phyloP scores from a whole-genome alignment of 2,888 invertebrate genomes.

The Ormyrus rosae region DNA sequence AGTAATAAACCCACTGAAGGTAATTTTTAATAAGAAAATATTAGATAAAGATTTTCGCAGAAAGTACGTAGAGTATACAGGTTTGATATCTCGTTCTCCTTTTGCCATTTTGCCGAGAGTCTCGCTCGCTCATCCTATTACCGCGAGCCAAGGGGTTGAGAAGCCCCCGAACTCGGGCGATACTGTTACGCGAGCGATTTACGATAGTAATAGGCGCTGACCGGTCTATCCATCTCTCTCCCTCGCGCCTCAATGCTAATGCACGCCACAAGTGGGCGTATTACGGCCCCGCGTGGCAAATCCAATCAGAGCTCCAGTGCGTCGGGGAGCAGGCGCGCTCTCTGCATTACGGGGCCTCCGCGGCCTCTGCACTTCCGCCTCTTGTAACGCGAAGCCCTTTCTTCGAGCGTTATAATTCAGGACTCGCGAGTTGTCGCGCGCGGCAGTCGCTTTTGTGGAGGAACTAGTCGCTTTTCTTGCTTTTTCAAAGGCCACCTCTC shows the following conservation, averaged over 20 bases:
- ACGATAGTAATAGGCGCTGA: constrained; percentile 65
- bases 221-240: constrained; percentile 39
- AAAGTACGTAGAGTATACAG: too few relatives aligned
- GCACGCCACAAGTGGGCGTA: constrained; percentile 66
- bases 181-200: constrained; percentile 63
- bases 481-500: background rate
- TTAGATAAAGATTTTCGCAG: too few relatives aligned
- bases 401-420: constrained; percentile 48
- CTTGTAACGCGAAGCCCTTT: constrained; percentile 49
- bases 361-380: constrained; percentile 50
- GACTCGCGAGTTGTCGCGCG: background rate
- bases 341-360: too few relatives aligned
- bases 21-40: too few relatives aligned
- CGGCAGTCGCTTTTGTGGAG: background rate
- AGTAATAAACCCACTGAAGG: too few relatives aligned
- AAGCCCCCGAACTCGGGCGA: constrained; percentile 40
- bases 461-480: constrained; percentile 7
- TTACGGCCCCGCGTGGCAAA: constrained; percentile 67
- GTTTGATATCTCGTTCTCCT: too few relatives aligned
- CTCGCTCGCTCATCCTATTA: background rate
- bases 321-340: constrained; percentile 35
- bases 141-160: background rate
- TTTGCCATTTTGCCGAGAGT: too few relatives aligned
- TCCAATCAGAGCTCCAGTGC: constrained; percentile 70
- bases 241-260: constrained; percentile 64